These are phyloP conservation scores for Tanaodytes sp. DNA, from an alignment of 2,888 invertebrate species.

Conservation along the genomic window DNA sequence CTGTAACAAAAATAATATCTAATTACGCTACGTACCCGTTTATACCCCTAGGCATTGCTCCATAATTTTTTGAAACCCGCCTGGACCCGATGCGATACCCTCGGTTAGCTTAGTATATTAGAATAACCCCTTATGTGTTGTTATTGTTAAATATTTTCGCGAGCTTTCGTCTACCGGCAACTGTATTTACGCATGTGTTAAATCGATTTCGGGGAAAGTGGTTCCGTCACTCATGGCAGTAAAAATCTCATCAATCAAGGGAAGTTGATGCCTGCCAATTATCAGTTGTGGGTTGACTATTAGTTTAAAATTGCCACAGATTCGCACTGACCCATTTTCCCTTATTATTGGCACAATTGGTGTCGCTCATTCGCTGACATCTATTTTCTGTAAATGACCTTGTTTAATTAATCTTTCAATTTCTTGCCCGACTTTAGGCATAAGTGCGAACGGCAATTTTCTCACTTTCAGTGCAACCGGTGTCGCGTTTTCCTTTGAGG, in stretches of 20 bases:
- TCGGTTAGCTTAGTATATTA: conserved; percentile 57
- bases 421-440: conserved; percentile 49
- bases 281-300: conserved; percentile 62
- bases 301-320: conserved; percentile 66
- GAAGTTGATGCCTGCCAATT: conserved; percentile 55
- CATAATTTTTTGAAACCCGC: conserved; percentile 63
- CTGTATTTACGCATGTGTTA: conserved; percentile 65
- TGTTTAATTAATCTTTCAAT: conserved; percentile 48
- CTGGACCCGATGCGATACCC: conserved; percentile 54
- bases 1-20: conserved; percentile 63
- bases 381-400: no score
- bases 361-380: conserved; percentile 62
- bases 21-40: conserved; percentile 45
- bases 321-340: conserved; percentile 60
- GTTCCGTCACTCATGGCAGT: conserved; percentile 45
- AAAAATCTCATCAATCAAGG: conserved; percentile 47
- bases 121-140: conserved; percentile 65
- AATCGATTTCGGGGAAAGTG: conserved; percentile 59
- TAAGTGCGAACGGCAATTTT: conserved; percentile 27
- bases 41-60: conserved; percentile 62
- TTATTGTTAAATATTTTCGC: conserved; percentile 59
- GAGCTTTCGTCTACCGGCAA: conserved; percentile 60
- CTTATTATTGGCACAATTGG: conserved; percentile 67
- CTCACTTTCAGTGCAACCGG: conserved; percentile 29
- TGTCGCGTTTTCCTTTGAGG: conserved; percentile 33